Conservation (phyloP, 2,113 vertebrate genomes). For the Leiothrix lutea region DNA sequence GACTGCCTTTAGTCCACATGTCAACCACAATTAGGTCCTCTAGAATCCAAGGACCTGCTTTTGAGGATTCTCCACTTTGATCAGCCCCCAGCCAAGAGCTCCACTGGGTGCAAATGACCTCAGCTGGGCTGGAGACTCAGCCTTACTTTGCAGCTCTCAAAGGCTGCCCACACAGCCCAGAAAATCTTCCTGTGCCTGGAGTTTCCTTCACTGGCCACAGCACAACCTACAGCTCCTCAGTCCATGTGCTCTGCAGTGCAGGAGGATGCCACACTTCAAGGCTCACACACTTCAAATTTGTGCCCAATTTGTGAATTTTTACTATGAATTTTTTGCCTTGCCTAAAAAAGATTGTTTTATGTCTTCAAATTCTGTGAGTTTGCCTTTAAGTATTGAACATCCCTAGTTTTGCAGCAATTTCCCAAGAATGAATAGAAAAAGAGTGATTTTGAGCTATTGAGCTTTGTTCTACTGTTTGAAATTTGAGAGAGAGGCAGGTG, state of each 20-base stretch:
- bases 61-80: not conserved
- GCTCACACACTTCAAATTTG: not conserved
- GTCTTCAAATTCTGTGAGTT: not conserved
- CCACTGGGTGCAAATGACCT: not conserved
- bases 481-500: not conserved
- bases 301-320: not conserved
- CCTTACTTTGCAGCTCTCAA: not conserved
- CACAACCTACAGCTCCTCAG: accelerated
- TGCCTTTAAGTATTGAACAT: not conserved
- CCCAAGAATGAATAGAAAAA: not conserved
- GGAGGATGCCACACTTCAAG: not conserved
- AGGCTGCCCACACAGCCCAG: not conserved
- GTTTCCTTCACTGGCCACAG: not conserved
- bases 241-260: not conserved
- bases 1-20: not conserved
- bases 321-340: not conserved
- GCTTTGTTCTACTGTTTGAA: not conserved
- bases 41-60: not conserved
- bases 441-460: not conserved
- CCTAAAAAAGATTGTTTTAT: not conserved
- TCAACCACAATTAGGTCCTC: not conserved
- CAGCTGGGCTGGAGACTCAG: not conserved
- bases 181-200: not conserved
- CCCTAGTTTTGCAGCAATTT: not conserved
- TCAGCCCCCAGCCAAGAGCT: not conserved